Evolutionary conservation across 2,797 vertebrate species (phyloP), one percentile per base, ranked within the genome.

Genomic region (Clarias platycephalus): DNA sequence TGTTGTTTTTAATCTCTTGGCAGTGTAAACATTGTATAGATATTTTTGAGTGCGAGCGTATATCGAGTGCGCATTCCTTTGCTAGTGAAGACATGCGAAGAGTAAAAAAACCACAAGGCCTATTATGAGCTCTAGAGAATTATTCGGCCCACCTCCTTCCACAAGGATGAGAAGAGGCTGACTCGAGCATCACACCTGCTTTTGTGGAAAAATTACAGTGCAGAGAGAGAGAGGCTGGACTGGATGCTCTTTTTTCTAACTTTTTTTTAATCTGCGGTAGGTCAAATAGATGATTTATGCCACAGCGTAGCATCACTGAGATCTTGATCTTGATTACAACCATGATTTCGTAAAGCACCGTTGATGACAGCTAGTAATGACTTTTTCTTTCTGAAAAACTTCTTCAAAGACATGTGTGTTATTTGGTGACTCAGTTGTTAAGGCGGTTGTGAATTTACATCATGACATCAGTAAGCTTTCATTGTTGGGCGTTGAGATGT

Each of bases 101-200:
- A 89, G 89, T 90, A 89, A 89, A 89, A 89, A 91, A 92, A 91
- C 83, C 89, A 85, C 90, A 90, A 89, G 87, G 77, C 85, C 72
- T 90, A 92, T 92, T 92, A 93, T 87, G 87, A 91, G 90, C 88
- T 90, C 85, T 85, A 63, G 83, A 58, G 83, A 89, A 88, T 90
- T 83, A 86, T 87, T 84, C 80, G 53, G 77, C 87, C 89, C 90
- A 90, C 88, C 87, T 87, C 87, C 84, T 81, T 57, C 64, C 87
- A 87, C 85, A 87, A 72, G 88, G 81, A 87, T 88, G 90, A 91
- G 85, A 83, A 90, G 86, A 89, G 87, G 89, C 83, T 89, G 90
- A 93, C 91, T 75, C 70, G 80, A 75, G 86, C 87, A 89, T 92
- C 91, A 94, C 94, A 95, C 94, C 94, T 95, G 95, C 93, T 94